phyloP scores from a whole-genome alignment of 1,140 invertebrate species.

The Streblospio benedicti region DNA sequence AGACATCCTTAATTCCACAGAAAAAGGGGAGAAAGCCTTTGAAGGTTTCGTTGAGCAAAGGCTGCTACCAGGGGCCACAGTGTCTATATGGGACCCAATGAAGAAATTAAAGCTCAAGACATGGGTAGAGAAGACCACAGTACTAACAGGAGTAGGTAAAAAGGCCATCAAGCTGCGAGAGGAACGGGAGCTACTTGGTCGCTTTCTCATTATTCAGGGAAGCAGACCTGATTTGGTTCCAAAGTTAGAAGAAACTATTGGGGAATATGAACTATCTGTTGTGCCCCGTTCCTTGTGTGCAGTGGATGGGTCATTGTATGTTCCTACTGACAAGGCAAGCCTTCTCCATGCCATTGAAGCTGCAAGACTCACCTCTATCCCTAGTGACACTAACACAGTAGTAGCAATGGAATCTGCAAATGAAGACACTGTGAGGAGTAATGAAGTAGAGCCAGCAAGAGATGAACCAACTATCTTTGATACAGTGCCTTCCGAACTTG shows the following conservation, averaged over 20 bases:
- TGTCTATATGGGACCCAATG: background rate
- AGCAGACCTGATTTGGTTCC: background rate
- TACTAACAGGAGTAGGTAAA: background rate
- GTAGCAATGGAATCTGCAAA: too few relatives aligned
- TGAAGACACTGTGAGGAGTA: too few relatives aligned
- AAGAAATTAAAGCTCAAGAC: slow-evolving; percentile 7
- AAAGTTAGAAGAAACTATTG: background rate
- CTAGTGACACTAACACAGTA: too few relatives aligned
- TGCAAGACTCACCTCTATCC: too few relatives aligned
- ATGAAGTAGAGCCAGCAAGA: too few relatives aligned
- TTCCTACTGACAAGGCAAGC: background rate
- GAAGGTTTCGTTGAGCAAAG: slow-evolving; percentile 1
- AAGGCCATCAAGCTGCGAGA: slow-evolving; percentile 2
- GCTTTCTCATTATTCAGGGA: slow-evolving; percentile 1
- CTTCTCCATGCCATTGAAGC: background rate
- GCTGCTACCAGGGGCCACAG: background rate
- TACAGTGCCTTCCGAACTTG: too few relatives aligned
- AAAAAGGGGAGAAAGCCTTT: background rate
- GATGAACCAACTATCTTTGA: too few relatives aligned
- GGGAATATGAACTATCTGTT: background rate
- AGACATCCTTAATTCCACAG: background rate
- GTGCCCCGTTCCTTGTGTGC: background rate
- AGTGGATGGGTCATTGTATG: background rate
- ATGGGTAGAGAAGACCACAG: background rate
- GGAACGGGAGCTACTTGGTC: slow-evolving; percentile 1